Conservation (phyloP, 2,888 invertebrate genomes). For the Apoderus coryli region DNA sequence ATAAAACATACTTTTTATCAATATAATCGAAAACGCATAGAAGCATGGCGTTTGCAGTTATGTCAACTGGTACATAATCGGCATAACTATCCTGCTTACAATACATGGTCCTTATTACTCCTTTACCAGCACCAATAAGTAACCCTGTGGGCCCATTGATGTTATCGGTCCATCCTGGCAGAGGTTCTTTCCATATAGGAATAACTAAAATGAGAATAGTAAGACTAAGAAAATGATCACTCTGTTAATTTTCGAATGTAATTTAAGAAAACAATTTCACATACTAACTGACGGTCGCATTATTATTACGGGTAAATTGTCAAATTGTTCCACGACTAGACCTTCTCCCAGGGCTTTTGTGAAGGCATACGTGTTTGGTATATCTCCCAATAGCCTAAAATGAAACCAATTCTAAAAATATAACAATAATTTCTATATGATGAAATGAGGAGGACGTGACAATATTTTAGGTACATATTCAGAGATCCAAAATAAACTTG, state of each 20-base stretch:
- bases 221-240: background rate
- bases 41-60: conserved; percentile 60
- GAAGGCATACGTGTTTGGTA: conserved; percentile 88
- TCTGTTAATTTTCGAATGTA: conserved; percentile 7
- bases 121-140: conserved; percentile 72
- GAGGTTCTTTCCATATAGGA: conserved; percentile 70
- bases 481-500: no score
- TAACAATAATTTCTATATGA: no score
- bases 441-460: no score
- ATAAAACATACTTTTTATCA: conserved; percentile 33
- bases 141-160: conserved; percentile 85
- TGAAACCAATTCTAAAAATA: background rate
- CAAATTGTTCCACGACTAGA: conserved; percentile 63
- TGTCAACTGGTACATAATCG: conserved; percentile 63
- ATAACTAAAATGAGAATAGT: conserved; percentile 43
- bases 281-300: conserved; percentile 73
- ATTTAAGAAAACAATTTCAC: conserved; percentile 15
- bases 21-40: conserved; percentile 37
- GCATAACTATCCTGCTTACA: conserved; percentile 65
- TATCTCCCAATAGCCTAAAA: conserved; percentile 50
- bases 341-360: conserved; percentile 86
- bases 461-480: no score
- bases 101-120: conserved; percentile 79
- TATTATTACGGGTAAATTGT: conserved; percentile 62
- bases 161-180: conserved; percentile 87